phyloP scores from a whole-genome alignment of 2,888 invertebrate genomes.

The Venusia cambrica region DNA sequence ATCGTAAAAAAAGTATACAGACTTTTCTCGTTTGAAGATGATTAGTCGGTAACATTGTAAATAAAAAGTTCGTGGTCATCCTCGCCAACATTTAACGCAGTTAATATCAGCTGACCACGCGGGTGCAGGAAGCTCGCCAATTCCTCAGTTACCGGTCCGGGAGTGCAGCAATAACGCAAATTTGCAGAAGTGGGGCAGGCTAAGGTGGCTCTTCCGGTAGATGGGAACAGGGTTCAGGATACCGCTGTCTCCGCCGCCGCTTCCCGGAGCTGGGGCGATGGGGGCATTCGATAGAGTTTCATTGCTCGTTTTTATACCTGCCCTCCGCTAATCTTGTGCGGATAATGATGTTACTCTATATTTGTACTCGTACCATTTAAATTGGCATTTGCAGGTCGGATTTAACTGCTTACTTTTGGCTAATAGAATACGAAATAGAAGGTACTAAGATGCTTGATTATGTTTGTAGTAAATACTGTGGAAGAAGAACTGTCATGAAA shows the following conservation, averaged over 20 bases:
- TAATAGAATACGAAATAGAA: too few relatives aligned
- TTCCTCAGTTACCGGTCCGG: conserved; percentile 37
- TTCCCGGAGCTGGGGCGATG: conserved; percentile 47
- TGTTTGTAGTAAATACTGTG: too few relatives aligned
- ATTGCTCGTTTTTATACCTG: conserved; percentile 62
- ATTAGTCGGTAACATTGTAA: conserved; percentile 1
- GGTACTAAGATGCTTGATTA: too few relatives aligned
- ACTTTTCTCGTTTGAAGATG: too few relatives aligned
- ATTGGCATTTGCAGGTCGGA: conserved; percentile 38
- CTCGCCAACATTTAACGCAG: conserved; percentile 12
- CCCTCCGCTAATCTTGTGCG: conserved; percentile 61
- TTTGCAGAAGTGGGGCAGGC: conserved; percentile 41
- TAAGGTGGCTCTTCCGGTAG: conserved; percentile 18
- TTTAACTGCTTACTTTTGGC: too few relatives aligned
- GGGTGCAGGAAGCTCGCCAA: conserved; percentile 33
- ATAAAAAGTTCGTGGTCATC: background rate
- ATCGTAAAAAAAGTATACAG: too few relatives aligned
- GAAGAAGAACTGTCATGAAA: too few relatives aligned
- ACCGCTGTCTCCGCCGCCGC: conserved; percentile 73
- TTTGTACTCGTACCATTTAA: conserved; percentile 40
- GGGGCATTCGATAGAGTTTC: conserved; percentile 51
- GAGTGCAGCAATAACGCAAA: conserved; percentile 39
- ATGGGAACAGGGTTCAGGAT: conserved; percentile 48
- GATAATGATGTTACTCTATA: conserved; percentile 50
- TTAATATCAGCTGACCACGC: conserved; percentile 13